phyloP scores from a whole-genome alignment of 2,113 vertebrate species.

The Clarias batrachus region DNA sequence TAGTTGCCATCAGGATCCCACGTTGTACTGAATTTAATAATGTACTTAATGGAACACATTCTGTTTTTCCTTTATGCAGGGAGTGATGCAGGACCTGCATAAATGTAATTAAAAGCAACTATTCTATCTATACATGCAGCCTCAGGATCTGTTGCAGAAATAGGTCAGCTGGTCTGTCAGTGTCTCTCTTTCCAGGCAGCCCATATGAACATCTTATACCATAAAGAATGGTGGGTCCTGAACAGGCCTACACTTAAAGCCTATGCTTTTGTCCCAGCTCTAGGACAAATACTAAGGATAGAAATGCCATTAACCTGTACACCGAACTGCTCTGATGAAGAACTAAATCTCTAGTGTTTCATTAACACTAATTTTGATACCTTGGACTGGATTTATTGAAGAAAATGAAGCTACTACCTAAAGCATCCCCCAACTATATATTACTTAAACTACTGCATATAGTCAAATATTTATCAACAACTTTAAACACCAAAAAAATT shows the following conservation, averaged over 20 bases:
- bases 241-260: constrained; percentile 78
- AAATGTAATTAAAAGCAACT: constrained; percentile 84
- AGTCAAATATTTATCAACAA: neutral
- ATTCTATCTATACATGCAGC: constrained; percentile 77
- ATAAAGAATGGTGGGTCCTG: constrained; percentile 75
- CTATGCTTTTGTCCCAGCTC: constrained; percentile 38
- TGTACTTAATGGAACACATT: constrained; percentile 52
- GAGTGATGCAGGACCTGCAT: constrained; percentile 70
- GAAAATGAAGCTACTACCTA: neutral
- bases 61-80: constrained; percentile 50
- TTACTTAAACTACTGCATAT: neutral
- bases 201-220: constrained; percentile 75
- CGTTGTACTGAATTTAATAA: constrained; percentile 52
- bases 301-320: neutral
- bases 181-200: constrained; percentile 69
- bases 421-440: neutral
- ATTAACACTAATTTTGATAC: neutral
- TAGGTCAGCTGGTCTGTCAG: constrained; percentile 79
- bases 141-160: constrained; percentile 72
- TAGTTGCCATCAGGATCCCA: constrained; percentile 31
- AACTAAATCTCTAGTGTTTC: neutral
- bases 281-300: neutral
- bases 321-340: neutral
- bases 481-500: neutral
- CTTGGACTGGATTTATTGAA: neutral